phyloP scores from a whole-genome alignment of 2,113 vertebrate genomes.

The Oplegnathus fasciatus region DNA sequence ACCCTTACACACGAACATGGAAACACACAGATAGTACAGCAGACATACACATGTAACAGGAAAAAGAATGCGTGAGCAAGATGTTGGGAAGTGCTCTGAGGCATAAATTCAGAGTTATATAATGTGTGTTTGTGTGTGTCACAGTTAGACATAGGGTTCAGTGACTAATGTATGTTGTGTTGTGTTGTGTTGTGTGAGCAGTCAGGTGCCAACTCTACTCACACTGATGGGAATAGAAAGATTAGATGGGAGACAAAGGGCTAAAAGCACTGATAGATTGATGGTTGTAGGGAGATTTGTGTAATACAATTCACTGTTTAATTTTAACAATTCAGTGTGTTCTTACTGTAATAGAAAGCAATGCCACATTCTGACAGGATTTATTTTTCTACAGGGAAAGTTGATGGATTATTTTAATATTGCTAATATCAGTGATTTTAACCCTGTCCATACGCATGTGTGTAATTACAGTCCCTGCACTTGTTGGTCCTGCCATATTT shows the following conservation, averaged over 20 bases:
- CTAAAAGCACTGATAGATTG: slow-evolving; percentile 16
- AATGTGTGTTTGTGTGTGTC: slow-evolving; percentile 19
- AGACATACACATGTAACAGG: slow-evolving; percentile 34
- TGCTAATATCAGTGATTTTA: neutral
- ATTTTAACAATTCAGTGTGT: neutral
- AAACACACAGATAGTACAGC: slow-evolving; percentile 1
- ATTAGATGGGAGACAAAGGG: slow-evolving; percentile 13
- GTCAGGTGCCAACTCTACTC: slow-evolving; percentile 61
- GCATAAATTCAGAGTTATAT: slow-evolving; percentile 47
- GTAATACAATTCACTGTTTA: neutral
- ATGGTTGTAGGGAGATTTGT: slow-evolving; percentile 1
- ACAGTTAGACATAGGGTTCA: slow-evolving; percentile 41
- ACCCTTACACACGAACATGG: neutral
- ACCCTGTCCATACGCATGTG: neutral
- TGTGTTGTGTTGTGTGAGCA: slow-evolving; percentile 33
- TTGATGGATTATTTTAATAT: neutral
- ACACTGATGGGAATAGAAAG: slow-evolving; percentile 45
- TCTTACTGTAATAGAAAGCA: neutral
- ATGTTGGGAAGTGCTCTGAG: slow-evolving; percentile 56
- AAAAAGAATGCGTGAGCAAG: slow-evolving; percentile 42
- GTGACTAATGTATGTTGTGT: slow-evolving; percentile 54
- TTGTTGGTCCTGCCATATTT: neutral
- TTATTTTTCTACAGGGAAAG: neutral
- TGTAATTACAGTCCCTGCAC: neutral
- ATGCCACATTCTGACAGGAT: too few species aligned